Percentiles rank a stretch among this genome's conserved stretches.
phyloP scores from a whole-genome alignment of 2,113 vertebrate species.

The Onychorhynchus coronatus region DNA sequence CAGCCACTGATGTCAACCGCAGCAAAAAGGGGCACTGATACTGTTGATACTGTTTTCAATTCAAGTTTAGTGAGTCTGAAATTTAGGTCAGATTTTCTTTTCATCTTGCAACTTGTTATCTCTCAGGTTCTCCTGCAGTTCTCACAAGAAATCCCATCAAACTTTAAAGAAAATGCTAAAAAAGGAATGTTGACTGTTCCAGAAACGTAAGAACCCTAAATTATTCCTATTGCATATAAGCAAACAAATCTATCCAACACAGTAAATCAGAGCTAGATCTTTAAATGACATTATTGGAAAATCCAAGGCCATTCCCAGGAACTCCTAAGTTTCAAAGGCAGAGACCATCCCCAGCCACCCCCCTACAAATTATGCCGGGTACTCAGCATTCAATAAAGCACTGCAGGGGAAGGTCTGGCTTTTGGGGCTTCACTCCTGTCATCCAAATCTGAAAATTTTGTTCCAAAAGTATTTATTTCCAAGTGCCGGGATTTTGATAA shows the following conservation, averaged over 20 bases:
- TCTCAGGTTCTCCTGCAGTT: background rate
- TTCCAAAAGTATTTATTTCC: background rate
- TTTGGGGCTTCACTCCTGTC: background rate
- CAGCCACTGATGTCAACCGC: background rate
- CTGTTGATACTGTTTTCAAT: background rate
- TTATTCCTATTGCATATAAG: background rate
- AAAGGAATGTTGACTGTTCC: background rate
- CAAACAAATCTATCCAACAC: background rate
- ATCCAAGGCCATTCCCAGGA: background rate
- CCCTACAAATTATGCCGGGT: background rate
- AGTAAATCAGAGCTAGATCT: background rate
- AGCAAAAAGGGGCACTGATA: background rate
- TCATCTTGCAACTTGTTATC: slow-evolving; percentile 2
- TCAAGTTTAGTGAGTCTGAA: background rate
- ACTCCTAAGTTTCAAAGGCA: background rate
- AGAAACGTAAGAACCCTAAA: background rate
- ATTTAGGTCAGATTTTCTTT: background rate
- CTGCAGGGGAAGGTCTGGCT: background rate
- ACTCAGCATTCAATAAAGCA: fast-evolving
- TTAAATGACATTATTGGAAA: background rate
- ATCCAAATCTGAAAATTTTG: background rate
- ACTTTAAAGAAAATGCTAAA: background rate
- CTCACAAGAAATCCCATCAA: background rate
- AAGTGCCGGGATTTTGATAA: background rate
- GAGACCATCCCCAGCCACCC: background rate